Conservation (phyloP, 1,140 invertebrate genomes). For the Panulirus ornatus region DNA sequence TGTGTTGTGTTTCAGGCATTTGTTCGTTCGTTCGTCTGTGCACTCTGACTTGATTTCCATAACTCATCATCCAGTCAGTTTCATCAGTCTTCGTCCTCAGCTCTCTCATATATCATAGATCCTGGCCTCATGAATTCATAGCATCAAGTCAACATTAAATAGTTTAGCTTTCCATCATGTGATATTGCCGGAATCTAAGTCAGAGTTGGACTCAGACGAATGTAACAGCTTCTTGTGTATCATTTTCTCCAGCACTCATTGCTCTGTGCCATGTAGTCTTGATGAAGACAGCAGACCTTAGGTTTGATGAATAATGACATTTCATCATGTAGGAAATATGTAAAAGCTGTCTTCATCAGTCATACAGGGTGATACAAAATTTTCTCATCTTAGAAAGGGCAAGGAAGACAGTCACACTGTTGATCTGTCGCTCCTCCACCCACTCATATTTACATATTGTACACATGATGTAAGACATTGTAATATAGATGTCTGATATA, state of each 20-base stretch:
- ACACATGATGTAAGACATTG: slow-evolving; percentile 70
- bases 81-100: neutral
- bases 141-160: slow-evolving; percentile 33
- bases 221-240: slow-evolving; percentile 36
- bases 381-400: neutral
- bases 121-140: slow-evolving; percentile 17
- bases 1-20: slow-evolving; percentile 53
- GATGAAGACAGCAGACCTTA: slow-evolving; percentile 15
- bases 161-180: slow-evolving; percentile 17
- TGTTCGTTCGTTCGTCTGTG: slow-evolving; percentile 9
- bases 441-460: slow-evolving; percentile 62
- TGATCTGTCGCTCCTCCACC: neutral
- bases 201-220: slow-evolving; percentile 30
- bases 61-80: neutral
- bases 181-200: slow-evolving; percentile 28
- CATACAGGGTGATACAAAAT: slow-evolving; percentile 18
- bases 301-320: neutral
- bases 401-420: neutral
- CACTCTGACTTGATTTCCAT: slow-evolving; percentile 11
- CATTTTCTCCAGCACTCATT: slow-evolving; percentile 11
- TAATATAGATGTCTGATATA: slow-evolving; percentile 64
- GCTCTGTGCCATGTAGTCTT: neutral
- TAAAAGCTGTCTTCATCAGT: slow-evolving; percentile 18
- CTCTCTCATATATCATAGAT: slow-evolving; percentile 20
- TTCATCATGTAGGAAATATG: neutral